Conservation (phyloP, 1,140 invertebrate species). For the Drosophila nigrodunni region DNA sequence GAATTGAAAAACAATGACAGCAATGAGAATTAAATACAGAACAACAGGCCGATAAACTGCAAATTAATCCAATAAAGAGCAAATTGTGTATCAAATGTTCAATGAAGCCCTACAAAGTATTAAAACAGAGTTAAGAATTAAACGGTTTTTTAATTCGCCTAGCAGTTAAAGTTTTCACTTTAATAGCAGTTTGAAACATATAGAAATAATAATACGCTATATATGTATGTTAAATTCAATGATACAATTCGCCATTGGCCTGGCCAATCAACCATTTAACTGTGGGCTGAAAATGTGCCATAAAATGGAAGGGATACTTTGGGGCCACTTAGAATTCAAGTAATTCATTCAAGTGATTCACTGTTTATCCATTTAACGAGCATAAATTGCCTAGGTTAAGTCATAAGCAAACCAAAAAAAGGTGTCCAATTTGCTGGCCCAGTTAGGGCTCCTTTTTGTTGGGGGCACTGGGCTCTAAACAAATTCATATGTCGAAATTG, state of each 20-base stretch:
- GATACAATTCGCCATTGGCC: slow-evolving; percentile 3
- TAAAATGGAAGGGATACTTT: slow-evolving; percentile 4
- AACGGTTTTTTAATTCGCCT: not conserved
- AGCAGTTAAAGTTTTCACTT: not conserved
- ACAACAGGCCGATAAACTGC: slow-evolving; percentile 8
- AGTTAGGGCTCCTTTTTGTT: slow-evolving; percentile 8
- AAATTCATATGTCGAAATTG: slow-evolving; percentile 67
- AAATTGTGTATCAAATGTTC: slow-evolving; percentile 76
- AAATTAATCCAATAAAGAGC: slow-evolving; percentile 76
- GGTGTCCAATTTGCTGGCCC: slow-evolving; percentile 45
- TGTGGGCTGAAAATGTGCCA: slow-evolving; percentile 4
- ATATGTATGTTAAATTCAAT: not conserved
- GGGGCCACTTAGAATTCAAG: not conserved
- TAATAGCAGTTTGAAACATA: too few relatives aligned
- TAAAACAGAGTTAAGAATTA: slow-evolving; percentile 3
- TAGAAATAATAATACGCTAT: too few relatives aligned
- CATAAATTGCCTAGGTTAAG: slow-evolving; percentile 24
- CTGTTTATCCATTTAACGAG: slow-evolving; percentile 17
- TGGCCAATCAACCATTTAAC: not conserved
- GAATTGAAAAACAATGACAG: not conserved
- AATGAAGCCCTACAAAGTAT: slow-evolving; percentile 62
- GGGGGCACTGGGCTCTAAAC: not conserved
- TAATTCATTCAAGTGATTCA: slow-evolving; percentile 22
- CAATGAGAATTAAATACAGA: slow-evolving; percentile 26
- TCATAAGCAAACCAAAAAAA: slow-evolving; percentile 24